phyloP scores from a whole-genome alignment of 2,888 invertebrate genomes.

The Acrobasis repandana region DNA sequence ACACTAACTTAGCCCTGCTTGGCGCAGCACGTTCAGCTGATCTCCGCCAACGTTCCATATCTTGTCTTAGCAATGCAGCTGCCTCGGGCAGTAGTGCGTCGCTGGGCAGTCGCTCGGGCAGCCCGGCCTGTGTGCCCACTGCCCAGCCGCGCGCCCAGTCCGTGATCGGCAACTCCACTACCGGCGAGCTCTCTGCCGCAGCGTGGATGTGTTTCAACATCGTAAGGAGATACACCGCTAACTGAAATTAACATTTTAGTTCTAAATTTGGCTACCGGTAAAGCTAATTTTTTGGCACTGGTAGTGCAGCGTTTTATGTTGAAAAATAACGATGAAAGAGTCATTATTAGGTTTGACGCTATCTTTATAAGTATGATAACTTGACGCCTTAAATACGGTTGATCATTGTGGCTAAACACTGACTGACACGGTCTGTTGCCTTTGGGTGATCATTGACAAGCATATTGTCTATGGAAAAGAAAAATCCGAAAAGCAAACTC shows the following conservation, averaged over 20 bases:
- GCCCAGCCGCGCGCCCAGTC: conserved; percentile 78
- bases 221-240: conserved; percentile 66
- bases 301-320: no score
- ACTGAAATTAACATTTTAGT: conserved; percentile 38
- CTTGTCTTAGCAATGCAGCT: conserved; percentile 48
- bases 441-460: no score
- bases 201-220: conserved; percentile 61
- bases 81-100: conserved; percentile 53
- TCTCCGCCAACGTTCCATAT: conserved; percentile 51
- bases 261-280: no score
- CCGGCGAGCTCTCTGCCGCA: conserved; percentile 44
- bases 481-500: no score
- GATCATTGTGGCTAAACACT: no score
- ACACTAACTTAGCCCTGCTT: conserved; percentile 42
- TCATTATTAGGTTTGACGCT: no score
- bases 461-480: no score
- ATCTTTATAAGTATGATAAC: no score
- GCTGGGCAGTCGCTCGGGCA: conserved; percentile 48
- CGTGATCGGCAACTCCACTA: conserved; percentile 62
- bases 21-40: conserved; percentile 34
- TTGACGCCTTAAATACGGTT: no score
- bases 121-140: conserved; percentile 58
- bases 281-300: no score
- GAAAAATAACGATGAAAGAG: no score
- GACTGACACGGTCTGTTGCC: no score